Conservation (phyloP, 1,140 invertebrate species). For the Daktulosphaira vitifoliae region DNA sequence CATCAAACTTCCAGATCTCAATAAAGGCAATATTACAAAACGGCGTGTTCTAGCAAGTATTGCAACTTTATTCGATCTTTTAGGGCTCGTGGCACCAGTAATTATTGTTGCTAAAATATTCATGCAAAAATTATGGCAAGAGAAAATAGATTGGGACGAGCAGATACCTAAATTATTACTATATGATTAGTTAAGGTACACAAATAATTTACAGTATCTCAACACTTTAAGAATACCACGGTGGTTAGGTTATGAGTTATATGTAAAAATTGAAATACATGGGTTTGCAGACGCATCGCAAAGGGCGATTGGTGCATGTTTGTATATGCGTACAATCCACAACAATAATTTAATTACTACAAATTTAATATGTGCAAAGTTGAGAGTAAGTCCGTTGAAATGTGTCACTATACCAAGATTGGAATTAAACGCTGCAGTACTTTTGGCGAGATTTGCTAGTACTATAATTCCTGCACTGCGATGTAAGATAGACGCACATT, state of each 20-base stretch:
- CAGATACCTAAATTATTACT: neutral
- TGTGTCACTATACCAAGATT: slow-evolving; percentile 42
- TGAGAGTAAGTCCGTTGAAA: slow-evolving; percentile 42
- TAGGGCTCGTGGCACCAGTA: slow-evolving; percentile 43
- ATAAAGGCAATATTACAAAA: neutral
- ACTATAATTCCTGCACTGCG: slow-evolving; percentile 43
- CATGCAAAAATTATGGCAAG: slow-evolving; percentile 42
- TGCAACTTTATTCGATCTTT: slow-evolving; percentile 43
- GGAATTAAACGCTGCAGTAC: slow-evolving; percentile 43
- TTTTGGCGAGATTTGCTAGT: slow-evolving; percentile 36
- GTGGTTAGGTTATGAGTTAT: neutral
- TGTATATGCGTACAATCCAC: slow-evolving; percentile 15
- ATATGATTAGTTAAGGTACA: neutral
- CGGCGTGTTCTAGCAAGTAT: slow-evolving; percentile 41
- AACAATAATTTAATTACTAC: slow-evolving; percentile 6
- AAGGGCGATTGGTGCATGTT: slow-evolving; percentile 19
- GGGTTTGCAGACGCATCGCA: slow-evolving; percentile 31
- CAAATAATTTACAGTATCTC: neutral
- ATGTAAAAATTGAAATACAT: neutral
- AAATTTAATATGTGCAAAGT: slow-evolving; percentile 40
- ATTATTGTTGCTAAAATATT: slow-evolving; percentile 42
- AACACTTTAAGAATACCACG: neutral
- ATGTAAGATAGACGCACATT: slow-evolving; percentile 36
- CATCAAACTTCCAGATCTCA: neutral
- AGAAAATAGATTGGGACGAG: neutral